Evolutionary conservation across 1,140 invertebrate genomes (phyloP).

Genomic region (Ooceraea biroi): DNA sequence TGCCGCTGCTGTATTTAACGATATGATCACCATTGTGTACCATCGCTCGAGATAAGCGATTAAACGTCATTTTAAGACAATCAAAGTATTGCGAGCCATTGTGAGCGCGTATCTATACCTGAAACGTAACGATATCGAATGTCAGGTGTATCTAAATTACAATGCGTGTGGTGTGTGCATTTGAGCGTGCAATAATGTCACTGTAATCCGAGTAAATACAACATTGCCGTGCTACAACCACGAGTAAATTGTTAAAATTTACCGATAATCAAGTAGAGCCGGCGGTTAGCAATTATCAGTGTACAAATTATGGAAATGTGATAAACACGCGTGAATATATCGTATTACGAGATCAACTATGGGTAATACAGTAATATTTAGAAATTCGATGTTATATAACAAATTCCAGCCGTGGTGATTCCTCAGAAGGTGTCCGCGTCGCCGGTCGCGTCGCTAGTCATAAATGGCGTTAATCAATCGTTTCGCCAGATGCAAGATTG

Average conservation of each 20-base stretch:
- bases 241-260: conserved; percentile 56
- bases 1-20: conserved; percentile 43
- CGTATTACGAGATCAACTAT: conserved; percentile 32
- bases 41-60: neutral
- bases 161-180: conserved; percentile 12
- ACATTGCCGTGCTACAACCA: neutral
- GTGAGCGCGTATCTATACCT: neutral
- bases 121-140: conserved; percentile 30
- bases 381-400: neutral
- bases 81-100: conserved; percentile 28
- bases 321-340: conserved; percentile 43
- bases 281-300: conserved; percentile 49
- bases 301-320: conserved; percentile 58
- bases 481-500: neutral
- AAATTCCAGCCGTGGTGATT: neutral
- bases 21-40: neutral
- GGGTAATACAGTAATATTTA: neutral
- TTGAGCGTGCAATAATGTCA: conserved; percentile 38
- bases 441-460: neutral
- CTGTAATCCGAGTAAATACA: conserved; percentile 57
- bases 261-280: conserved; percentile 29
- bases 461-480: neutral
- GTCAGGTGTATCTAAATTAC: conserved; percentile 50
- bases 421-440: neutral
- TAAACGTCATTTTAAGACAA: conserved; percentile 41